Evolutionary conservation across 2,888 invertebrate genomes (phyloP).

Genomic region (Lasioglossum malachurum): DNA sequence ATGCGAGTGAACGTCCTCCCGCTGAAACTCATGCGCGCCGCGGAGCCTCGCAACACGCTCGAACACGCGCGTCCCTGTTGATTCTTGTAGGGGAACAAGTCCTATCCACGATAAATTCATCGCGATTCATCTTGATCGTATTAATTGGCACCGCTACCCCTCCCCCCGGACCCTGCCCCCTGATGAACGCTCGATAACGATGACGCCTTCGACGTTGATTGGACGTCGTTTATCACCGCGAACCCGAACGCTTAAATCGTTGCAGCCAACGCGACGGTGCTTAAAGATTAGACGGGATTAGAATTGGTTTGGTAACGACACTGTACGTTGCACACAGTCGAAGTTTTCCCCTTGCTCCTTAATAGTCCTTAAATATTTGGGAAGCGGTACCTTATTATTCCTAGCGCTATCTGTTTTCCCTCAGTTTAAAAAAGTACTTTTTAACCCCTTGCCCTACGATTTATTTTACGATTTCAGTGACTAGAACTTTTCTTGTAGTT

Average conservation of each 20-base stretch:
- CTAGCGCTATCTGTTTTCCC: neutral
- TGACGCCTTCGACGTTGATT: slow-evolving; percentile 29
- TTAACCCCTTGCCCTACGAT: neutral
- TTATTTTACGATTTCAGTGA: no score
- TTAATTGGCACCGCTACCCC: slow-evolving; percentile 51
- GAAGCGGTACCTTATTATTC: neutral
- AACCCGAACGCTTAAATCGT: neutral
- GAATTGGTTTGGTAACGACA: neutral
- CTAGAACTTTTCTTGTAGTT: no score
- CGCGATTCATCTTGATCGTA: slow-evolving; percentile 56
- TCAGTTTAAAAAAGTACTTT: neutral
- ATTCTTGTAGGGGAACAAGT: slow-evolving; percentile 33
- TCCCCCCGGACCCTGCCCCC: neutral
- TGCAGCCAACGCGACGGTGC: neutral
- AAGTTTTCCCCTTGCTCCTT: neutral
- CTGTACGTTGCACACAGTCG: neutral
- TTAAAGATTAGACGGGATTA: slow-evolving; percentile 8
- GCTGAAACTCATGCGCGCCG: slow-evolving; percentile 58
- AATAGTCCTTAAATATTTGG: neutral
- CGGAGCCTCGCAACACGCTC: neutral
- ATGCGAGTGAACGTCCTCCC: slow-evolving; percentile 72
- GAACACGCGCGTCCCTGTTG: slow-evolving; percentile 17
- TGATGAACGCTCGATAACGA: slow-evolving; percentile 30
- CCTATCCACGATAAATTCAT: slow-evolving; percentile 57
- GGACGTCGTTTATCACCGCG: slow-evolving; percentile 23